Evolutionary conservation across 1,140 invertebrate genomes (phyloP), one percentile per base, ranked within the genome.

Genomic region (Phocides pigmalion): DNA sequence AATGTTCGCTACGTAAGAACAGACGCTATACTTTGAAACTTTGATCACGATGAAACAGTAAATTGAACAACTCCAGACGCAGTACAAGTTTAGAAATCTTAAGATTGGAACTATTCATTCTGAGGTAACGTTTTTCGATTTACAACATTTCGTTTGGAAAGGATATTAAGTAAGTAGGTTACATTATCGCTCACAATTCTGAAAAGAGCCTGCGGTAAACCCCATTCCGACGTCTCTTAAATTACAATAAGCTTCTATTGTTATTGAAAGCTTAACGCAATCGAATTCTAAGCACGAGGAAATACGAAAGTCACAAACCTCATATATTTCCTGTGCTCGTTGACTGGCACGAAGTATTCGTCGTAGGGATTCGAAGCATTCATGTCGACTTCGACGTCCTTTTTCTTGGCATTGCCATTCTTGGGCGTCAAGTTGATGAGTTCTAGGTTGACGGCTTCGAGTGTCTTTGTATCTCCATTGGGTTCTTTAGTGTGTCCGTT

Each of bases 281-380:
- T 28, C 20, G 39, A 28, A 19, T 17, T 59, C 6, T 49, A 14
- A 9, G 51, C 42, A 56, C 9, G 22, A 46, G 56, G 56, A 61
- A 61, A 49, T 49, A 49, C 39, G 1, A 32, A 62, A 50, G 35
- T 35, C 44, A 82, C 92, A 92, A 93, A 96, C 96, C 96, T 96
- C 91, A 96, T 96, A 81, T 94, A 96, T 92, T 97, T 97, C 80
- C 94, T 94, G 86, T 96, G 96, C 74, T 97, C 95, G 82, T 97
- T 96, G 37, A 97, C 96, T 28, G 96, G 95, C 53, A 97, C 95
- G 83, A 97, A 97, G 84, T 96, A 97, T 72, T 96, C 95, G 67
- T 96, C 95, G 82, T 96, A 96, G 14, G 95, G 94, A 85, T 95
- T 95, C 22, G 87, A 87, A 16, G 93, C 91, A 54, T 93, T 92